A percentile compares a stretch with the other conserved stretches of the same genome.
Conservation (phyloP, 2,888 invertebrate species). For the Tenthredo amoena region DNA sequence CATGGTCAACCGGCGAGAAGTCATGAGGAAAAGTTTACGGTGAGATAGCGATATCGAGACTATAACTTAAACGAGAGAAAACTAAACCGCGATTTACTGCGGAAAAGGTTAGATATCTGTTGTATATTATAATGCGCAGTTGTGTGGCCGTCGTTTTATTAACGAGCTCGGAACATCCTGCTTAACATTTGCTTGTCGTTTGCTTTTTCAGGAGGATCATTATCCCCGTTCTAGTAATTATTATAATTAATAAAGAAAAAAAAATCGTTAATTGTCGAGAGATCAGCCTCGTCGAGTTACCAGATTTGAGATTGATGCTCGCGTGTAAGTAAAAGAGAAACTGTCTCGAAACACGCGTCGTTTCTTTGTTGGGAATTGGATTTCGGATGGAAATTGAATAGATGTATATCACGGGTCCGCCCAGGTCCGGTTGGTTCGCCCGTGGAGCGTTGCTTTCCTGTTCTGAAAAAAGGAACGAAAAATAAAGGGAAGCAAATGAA, state of each 20-base stretch:
- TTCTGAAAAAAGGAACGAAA: neutral
- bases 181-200: neutral
- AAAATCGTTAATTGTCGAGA: neutral
- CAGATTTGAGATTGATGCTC: slow-evolving; percentile 4
- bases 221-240: neutral
- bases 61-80: neutral
- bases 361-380: slow-evolving; percentile 46
- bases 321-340: slow-evolving; percentile 39
- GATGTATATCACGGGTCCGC: slow-evolving; percentile 41
- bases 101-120: neutral
- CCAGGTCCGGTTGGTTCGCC: slow-evolving; percentile 37
- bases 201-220: neutral
- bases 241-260: neutral
- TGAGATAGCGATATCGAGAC: slow-evolving; percentile 35
- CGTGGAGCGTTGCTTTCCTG: slow-evolving; percentile 29
- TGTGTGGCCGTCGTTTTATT: neutral
- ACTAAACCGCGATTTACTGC: slow-evolving; percentile 3
- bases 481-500: neutral
- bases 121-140: neutral
- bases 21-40: slow-evolving; percentile 42
- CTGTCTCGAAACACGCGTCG: slow-evolving; percentile 44
- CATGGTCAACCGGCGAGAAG: slow-evolving; percentile 14
- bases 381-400: slow-evolving; percentile 46
- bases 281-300: neutral
- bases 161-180: neutral